These are phyloP conservation scores for Protonibea diacanthus DNA, from an alignment of 2,797 vertebrate species.

Conservation along the genomic window DNA sequence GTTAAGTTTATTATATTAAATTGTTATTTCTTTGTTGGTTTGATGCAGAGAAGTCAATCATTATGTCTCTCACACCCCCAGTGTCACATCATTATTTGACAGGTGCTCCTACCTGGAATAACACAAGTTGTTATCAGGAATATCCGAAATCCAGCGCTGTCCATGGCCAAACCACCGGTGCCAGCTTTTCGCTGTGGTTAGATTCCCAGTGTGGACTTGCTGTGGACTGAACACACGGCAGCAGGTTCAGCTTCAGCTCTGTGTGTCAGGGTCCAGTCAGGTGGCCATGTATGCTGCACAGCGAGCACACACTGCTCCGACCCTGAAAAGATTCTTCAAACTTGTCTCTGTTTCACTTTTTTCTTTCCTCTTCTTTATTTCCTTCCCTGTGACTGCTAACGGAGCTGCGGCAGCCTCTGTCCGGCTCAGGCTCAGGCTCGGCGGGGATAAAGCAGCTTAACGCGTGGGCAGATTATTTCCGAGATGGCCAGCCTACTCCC, in stretches of 20 bases:
- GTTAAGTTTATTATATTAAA: not conserved
- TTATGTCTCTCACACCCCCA: not conserved
- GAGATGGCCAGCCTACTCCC: constrained; percentile 69
- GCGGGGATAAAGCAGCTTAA: constrained; percentile 82
- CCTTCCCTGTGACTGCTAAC: constrained; percentile 38
- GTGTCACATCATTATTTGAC: not conserved
- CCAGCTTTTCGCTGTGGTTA: constrained; percentile 70
- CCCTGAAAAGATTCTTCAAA: constrained; percentile 16
- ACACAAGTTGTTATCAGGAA: constrained; percentile 76
- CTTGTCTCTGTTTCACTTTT: constrained; percentile 57
- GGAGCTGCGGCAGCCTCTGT: constrained; percentile 57
- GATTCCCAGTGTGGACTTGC: constrained; percentile 58
- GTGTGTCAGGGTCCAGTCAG: constrained; percentile 29
- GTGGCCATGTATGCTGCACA: constrained; percentile 32
- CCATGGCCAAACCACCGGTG: constrained; percentile 73
- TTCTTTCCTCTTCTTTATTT: constrained; percentile 14
- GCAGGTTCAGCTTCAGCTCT: constrained; percentile 42
- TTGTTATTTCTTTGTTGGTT: not conserved
- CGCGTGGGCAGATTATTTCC: constrained; percentile 83
- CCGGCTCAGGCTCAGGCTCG: constrained; percentile 63
- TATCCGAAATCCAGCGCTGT: constrained; percentile 71
- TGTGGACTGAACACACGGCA: constrained; percentile 26
- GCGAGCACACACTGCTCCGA: constrained; percentile 1
- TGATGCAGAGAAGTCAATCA: not conserved
- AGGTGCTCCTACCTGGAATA: constrained; percentile 69